phyloP scores from a whole-genome alignment of 2,113 vertebrate species.

The Corvus hawaiiensis region DNA sequence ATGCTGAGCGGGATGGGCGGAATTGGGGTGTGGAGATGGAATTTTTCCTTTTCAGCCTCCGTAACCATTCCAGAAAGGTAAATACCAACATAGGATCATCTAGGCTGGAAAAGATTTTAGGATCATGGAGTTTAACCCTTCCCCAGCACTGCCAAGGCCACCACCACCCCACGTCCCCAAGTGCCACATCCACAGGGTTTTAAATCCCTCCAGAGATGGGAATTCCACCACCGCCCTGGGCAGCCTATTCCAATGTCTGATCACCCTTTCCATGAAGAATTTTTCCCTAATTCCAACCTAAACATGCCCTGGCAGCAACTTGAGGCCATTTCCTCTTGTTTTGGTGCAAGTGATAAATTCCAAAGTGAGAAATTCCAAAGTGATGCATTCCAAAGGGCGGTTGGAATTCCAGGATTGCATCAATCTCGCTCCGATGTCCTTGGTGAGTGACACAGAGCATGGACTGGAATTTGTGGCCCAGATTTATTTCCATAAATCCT shows the following conservation, averaged over 20 bases:
- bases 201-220: not conserved
- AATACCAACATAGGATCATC: fast-evolving
- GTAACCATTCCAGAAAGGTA: not conserved
- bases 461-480: too few species aligned
- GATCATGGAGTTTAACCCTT: not conserved
- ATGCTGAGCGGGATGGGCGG: fast-evolving
- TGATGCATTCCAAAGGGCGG: not conserved
- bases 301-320: not conserved
- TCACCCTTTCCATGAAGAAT: not conserved
- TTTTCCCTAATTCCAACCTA: not conserved
- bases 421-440: not conserved
- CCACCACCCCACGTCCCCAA: not conserved
- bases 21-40: fast-evolving
- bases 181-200: not conserved
- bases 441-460: not conserved
- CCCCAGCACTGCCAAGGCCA: not conserved
- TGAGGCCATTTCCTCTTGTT: not conserved
- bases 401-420: not conserved
- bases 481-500: not conserved
- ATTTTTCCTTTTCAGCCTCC: not conserved
- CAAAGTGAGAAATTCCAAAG: not conserved
- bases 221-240: too few species aligned
- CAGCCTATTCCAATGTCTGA: not conserved
- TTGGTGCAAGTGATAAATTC: not conserved
- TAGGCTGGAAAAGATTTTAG: not conserved